These are phyloP conservation scores for Petrophora chlorosata DNA, from an alignment of 2,888 invertebrate species.

Conservation along the genomic window DNA sequence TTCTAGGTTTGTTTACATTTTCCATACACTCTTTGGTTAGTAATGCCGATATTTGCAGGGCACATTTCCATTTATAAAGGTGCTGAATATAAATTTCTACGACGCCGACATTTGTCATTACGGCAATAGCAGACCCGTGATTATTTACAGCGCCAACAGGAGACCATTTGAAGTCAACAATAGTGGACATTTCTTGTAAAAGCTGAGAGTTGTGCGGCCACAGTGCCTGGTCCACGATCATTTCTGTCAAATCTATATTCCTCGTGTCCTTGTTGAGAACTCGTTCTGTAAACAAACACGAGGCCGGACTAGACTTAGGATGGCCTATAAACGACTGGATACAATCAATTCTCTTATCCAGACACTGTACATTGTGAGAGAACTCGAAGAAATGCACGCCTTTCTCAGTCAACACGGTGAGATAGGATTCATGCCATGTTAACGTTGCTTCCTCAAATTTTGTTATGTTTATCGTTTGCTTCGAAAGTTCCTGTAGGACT, in stretches of 20 bases:
- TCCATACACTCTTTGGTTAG: constrained; percentile 40
- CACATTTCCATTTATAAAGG: constrained; percentile 46
- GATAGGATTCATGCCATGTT: constrained; percentile 54
- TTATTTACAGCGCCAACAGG: constrained; percentile 51
- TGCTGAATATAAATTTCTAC: constrained; percentile 52
- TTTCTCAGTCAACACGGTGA: constrained; percentile 58
- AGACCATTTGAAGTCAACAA: constrained; percentile 59
- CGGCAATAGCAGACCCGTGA: constrained; percentile 52
- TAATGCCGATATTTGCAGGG: constrained; percentile 53
- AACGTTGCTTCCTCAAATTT: constrained; percentile 56
- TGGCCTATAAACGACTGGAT: constrained; percentile 48
- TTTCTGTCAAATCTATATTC: constrained; percentile 61
- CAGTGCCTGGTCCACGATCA: constrained; percentile 61
- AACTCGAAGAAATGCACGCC: constrained; percentile 59
- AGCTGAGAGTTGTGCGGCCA: constrained; percentile 66
- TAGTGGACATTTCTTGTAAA: constrained; percentile 55
- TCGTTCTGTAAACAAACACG: constrained; percentile 47
- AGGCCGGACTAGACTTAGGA: constrained; percentile 56
- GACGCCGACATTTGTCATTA: constrained; percentile 67
- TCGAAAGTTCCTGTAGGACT: constrained; percentile 58
- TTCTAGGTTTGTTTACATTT: constrained; percentile 30
- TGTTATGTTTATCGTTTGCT: constrained; percentile 46
- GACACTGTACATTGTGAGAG: constrained; percentile 53
- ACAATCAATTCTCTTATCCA: constrained; percentile 63
- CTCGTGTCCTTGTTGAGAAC: constrained; percentile 47